Percentiles rank a stretch among this genome's conserved stretches.
These are phyloP conservation scores for Thelaira solivaga DNA, from an alignment of 2,888 invertebrate species.

Conservation along the genomic window DNA sequence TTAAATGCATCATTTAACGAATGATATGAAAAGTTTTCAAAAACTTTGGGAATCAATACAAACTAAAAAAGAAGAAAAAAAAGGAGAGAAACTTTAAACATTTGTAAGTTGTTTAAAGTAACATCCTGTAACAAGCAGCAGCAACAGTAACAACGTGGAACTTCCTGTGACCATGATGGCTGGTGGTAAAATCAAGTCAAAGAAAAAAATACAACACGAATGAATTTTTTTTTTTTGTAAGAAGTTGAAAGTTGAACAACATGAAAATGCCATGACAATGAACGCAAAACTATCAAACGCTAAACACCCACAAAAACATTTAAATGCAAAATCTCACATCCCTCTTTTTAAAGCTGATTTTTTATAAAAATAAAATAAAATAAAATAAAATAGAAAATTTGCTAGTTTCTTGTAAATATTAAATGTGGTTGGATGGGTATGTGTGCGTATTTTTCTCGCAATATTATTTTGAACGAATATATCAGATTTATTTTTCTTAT, in stretches of 20 bases:
- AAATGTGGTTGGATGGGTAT: no score
- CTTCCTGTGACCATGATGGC: conserved; percentile 42
- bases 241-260: conserved; percentile 76
- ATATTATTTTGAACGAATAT: conserved; percentile 55
- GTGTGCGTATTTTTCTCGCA: conserved; percentile 7
- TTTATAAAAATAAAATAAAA: no score
- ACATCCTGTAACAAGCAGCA: conserved; percentile 42
- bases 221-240: conserved; percentile 21
- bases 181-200: conserved; percentile 12
- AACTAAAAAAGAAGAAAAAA: no score
- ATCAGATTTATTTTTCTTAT: conserved; percentile 29
- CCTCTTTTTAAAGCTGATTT: no score
- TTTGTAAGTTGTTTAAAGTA: conserved; percentile 39
- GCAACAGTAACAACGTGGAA: conserved; percentile 10
- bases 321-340: neutral
- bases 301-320: conserved; percentile 12
- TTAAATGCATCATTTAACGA: conserved; percentile 51
- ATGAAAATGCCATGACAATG: conserved; percentile 72
- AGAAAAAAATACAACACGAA: conserved; percentile 1
- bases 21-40: conserved; percentile 55
- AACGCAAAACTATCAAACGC: conserved; percentile 48
- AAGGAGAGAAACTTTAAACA: conserved; percentile 33
- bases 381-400: no score
- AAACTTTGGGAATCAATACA: conserved; percentile 33
- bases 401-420: no score